Evolutionary conservation across 2,888 invertebrate species (phyloP).

Genomic region (Laspeyria flexula): DNA sequence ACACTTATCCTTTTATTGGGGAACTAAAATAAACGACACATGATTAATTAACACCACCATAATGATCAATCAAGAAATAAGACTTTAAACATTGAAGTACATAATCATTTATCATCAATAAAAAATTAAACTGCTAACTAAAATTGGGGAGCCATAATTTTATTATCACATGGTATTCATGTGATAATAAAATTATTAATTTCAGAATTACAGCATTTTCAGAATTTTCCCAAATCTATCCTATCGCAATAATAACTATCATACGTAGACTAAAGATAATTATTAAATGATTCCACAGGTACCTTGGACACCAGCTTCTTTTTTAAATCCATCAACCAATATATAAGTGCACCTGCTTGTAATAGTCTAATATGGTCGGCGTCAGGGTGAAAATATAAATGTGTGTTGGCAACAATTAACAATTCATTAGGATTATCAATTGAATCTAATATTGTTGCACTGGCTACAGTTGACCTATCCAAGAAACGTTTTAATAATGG

Average conservation of each 20-base stretch:
- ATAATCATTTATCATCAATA: no score
- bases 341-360: conserved; percentile 91
- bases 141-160: no score
- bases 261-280: no score
- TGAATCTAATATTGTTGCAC: conserved; percentile 87
- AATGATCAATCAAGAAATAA: no score
- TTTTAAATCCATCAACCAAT: conserved; percentile 88
- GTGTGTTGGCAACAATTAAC: conserved; percentile 93
- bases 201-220: no score
- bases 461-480: conserved; percentile 89
- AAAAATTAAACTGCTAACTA: no score
- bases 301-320: conserved; percentile 67
- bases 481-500: conserved; percentile 86
- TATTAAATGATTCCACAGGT: conserved; percentile 12
- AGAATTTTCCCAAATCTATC: no score
- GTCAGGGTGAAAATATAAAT: conserved; percentile 97
- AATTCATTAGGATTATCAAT: conserved; percentile 84
- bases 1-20: conserved; percentile 85
- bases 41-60: no score
- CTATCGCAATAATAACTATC: no score
- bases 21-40: conserved; percentile 50
- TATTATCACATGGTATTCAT: no score
- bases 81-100: no score
- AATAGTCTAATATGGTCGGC: conserved; percentile 95
- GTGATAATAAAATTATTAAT: no score